phyloP scores from a whole-genome alignment of 2,888 invertebrate genomes.

The Gastracanthus pulcherrimus region DNA sequence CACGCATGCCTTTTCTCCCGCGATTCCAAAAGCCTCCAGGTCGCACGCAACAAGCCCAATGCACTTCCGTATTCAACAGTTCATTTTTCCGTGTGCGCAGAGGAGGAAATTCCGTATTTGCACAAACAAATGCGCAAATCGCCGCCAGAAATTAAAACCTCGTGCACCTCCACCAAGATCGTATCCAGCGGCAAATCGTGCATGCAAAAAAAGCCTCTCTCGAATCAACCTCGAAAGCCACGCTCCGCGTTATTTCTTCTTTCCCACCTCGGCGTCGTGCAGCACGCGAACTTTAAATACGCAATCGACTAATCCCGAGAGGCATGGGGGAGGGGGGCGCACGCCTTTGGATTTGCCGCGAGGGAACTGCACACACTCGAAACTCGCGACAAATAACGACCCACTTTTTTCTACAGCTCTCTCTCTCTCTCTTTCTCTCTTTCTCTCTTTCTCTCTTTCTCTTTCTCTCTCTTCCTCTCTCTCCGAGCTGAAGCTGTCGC shows the following conservation, averaged over 20 bases:
- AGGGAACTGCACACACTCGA: neutral
- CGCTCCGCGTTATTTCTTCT: neutral
- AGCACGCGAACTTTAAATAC: conserved; percentile 24
- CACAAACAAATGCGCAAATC: neutral
- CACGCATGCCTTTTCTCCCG: neutral
- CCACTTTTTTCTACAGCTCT: neutral
- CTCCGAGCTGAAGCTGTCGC: neutral
- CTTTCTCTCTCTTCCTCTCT: too few relatives aligned
- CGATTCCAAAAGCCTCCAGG: neutral
- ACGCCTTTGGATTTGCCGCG: neutral
- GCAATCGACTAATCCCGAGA: conserved; percentile 11
- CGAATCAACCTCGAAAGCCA: neutral
- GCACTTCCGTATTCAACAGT: conserved; percentile 20
- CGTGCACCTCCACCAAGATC: neutral
- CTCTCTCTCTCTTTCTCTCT: too few relatives aligned
- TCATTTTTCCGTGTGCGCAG: neutral
- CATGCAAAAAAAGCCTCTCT: neutral
- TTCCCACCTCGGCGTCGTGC: neutral
- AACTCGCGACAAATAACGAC: conserved; percentile 9
- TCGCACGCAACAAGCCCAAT: neutral
- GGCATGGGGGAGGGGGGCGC: neutral
- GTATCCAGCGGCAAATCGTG: neutral
- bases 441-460: too few relatives aligned
- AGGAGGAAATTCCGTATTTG: conserved; percentile 5
- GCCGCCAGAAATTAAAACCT: conserved; percentile 7